A percentile compares a stretch with the other conserved stretches of the same genome.
These are phyloP conservation scores for Ranitomeya imitator DNA, from an alignment of 2,113 vertebrate species.

Conservation along the genomic window DNA sequence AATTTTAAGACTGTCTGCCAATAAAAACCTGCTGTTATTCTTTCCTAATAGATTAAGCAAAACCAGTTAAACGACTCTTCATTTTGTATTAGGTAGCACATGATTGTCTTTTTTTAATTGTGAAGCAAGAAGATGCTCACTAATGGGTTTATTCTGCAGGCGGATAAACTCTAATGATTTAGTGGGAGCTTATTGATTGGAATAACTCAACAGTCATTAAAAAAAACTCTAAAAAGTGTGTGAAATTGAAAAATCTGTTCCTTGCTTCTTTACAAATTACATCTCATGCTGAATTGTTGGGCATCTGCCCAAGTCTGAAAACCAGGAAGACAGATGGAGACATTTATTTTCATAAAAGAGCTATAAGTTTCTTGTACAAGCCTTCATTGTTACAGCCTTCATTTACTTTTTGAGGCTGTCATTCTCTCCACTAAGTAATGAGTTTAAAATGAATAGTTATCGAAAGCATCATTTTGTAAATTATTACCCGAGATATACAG, in stretches of 20 bases:
- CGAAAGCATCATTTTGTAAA: conserved; percentile 53
- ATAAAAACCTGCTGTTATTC: not conserved
- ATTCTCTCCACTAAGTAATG: conserved; percentile 51
- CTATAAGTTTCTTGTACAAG: conserved; percentile 54
- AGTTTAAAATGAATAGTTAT: conserved; percentile 54
- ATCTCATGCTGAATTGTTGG: conserved; percentile 47
- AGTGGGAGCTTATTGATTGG: conserved; percentile 40
- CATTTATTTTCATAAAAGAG: conserved; percentile 55
- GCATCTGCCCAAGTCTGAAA: conserved; percentile 52
- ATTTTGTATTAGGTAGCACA: conserved; percentile 24
- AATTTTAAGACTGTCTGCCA: conserved; percentile 4
- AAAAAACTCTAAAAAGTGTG: conserved; percentile 52
- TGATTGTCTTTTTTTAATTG: conserved; percentile 46
- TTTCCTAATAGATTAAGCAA: not conserved
- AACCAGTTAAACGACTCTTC: conserved; percentile 5
- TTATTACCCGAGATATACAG: conserved; percentile 42
- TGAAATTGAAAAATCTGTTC: conserved; percentile 56
- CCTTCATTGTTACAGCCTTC: conserved; percentile 53
- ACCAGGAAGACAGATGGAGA: conserved; percentile 53
- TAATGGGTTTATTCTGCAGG: conserved; percentile 43
- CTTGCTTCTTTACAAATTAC: conserved; percentile 53
- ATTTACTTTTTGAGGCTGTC: conserved; percentile 52
- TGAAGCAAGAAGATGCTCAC: not conserved
- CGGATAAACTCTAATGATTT: conserved; percentile 54
- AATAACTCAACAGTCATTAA: conserved; percentile 56